Evolutionary conservation across 2,888 invertebrate genomes (phyloP).

Genomic region (Drosophila prolongata): DNA sequence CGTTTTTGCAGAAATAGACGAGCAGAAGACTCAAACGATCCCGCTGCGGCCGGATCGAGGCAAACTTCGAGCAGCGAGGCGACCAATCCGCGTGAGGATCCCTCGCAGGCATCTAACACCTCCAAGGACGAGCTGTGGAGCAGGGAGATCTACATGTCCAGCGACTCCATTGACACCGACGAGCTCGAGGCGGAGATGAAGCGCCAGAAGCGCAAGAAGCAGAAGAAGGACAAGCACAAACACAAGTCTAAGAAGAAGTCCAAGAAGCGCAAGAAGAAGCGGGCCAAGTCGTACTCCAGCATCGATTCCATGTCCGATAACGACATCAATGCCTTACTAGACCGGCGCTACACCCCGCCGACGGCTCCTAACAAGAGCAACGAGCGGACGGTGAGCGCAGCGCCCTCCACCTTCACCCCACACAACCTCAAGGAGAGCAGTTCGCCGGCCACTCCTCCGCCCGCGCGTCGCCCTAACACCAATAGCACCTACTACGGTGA

Average conservation of each 20-base stretch:
- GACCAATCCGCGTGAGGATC: constrained; percentile 54
- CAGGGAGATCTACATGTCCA: constrained; percentile 70
- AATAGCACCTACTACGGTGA: constrained; percentile 76
- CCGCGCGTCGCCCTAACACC: constrained; percentile 76
- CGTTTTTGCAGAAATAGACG: constrained; percentile 63
- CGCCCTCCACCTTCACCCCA: constrained; percentile 63
- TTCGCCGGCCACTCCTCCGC: constrained; percentile 83
- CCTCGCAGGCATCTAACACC: constrained; percentile 33
- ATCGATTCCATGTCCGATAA: constrained; percentile 88
- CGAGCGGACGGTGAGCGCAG: constrained; percentile 71
- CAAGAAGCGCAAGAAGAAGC: constrained; percentile 88
- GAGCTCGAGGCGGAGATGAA: constrained; percentile 86
- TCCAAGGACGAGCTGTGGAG: constrained; percentile 79
- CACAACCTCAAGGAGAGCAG: constrained; percentile 82
- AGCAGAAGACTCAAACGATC: constrained; percentile 67
- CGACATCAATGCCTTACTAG: constrained; percentile 81
- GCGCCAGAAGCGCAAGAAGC: constrained; percentile 86
- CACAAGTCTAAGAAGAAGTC: constrained; percentile 91
- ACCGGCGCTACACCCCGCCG: constrained; percentile 83
- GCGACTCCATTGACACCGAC: constrained; percentile 81
- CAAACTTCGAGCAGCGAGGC: constrained; percentile 33
- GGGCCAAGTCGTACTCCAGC: constrained; percentile 89
- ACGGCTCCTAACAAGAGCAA: constrained; percentile 69
- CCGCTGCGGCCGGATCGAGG: constrained; percentile 49
- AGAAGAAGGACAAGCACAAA: constrained; percentile 87